Conservation (phyloP, 2,113 vertebrate genomes). For the Tylochromis polylepis region DNA sequence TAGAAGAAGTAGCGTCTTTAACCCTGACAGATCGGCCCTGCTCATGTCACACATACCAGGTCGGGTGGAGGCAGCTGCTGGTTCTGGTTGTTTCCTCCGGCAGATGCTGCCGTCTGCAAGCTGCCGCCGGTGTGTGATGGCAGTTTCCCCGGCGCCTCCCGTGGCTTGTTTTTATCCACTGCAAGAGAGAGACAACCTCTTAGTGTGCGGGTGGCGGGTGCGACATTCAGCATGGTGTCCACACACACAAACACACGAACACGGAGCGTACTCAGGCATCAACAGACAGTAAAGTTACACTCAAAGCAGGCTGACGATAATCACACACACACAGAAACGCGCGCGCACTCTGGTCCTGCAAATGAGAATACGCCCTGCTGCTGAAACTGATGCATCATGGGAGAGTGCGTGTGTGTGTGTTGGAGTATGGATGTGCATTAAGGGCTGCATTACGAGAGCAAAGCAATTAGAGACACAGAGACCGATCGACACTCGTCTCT, state of each 20-base stretch:
- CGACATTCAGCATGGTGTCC: constrained; percentile 45
- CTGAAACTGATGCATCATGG: constrained; percentile 56
- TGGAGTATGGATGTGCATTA: constrained; percentile 19
- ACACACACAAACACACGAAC: neutral
- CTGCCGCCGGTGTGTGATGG: neutral
- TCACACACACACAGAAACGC: neutral
- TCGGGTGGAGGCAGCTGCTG: constrained; percentile 13
- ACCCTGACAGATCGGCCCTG: neutral
- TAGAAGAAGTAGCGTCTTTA: neutral
- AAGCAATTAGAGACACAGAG: constrained; percentile 6
- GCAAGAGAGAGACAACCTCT: constrained; percentile 33
- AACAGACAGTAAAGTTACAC: neutral
- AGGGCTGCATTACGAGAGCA: constrained; percentile 35
- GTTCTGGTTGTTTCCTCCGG: constrained; percentile 20
- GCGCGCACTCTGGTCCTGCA: neutral
- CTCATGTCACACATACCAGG: constrained; percentile 12
- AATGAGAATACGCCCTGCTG: constrained; percentile 35
- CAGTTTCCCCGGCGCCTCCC: constrained; percentile 15
- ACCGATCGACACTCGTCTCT: neutral
- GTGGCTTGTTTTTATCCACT: constrained; percentile 64
- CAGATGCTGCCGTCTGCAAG: neutral
- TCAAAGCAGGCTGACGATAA: neutral
- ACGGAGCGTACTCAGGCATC: neutral
- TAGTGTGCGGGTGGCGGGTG: neutral
- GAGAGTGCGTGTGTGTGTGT: neutral